These are phyloP conservation scores for Strigamia crassipes DNA, from an alignment of 2,888 invertebrate species.

Conservation along the genomic window DNA sequence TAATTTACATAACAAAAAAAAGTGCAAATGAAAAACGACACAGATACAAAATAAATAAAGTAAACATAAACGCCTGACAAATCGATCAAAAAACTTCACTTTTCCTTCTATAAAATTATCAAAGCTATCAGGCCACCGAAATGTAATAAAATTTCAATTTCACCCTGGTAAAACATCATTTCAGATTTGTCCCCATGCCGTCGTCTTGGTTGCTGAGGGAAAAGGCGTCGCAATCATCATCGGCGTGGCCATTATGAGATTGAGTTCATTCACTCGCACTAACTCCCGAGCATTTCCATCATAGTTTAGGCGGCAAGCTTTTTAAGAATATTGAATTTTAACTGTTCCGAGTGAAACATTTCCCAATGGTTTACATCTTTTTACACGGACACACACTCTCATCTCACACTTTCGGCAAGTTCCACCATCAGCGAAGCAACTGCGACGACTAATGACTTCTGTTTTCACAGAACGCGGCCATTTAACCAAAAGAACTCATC, in stretches of 20 bases:
- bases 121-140: slow-evolving; percentile 37
- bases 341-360: slow-evolving; percentile 25
- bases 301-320: slow-evolving; percentile 33
- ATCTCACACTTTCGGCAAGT: neutral
- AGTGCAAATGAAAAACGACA: neutral
- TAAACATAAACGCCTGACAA: slow-evolving; percentile 28
- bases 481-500: slow-evolving; percentile 34
- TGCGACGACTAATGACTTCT: slow-evolving; percentile 23
- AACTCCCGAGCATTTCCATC: slow-evolving; percentile 7
- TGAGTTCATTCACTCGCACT: slow-evolving; percentile 39
- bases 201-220: slow-evolving; percentile 19
- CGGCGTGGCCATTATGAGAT: slow-evolving; percentile 26
- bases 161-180: slow-evolving; percentile 28
- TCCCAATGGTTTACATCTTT: slow-evolving; percentile 33
- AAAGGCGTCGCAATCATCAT: slow-evolving; percentile 40
- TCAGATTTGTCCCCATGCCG: slow-evolving; percentile 27
- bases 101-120: slow-evolving; percentile 41
- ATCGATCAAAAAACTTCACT: slow-evolving; percentile 18
- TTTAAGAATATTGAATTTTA: slow-evolving; percentile 37
- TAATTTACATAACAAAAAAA: slow-evolving; percentile 13
- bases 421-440: slow-evolving; percentile 23
- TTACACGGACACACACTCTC: neutral
- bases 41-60: neutral
- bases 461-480: neutral
- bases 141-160: slow-evolving; percentile 45